Percentiles rank a stretch among this genome's conserved stretches.
phyloP scores from a whole-genome alignment of 37 sponge, comb jelly and placozoan genomes.

The Spongilla lacustris region DNA sequence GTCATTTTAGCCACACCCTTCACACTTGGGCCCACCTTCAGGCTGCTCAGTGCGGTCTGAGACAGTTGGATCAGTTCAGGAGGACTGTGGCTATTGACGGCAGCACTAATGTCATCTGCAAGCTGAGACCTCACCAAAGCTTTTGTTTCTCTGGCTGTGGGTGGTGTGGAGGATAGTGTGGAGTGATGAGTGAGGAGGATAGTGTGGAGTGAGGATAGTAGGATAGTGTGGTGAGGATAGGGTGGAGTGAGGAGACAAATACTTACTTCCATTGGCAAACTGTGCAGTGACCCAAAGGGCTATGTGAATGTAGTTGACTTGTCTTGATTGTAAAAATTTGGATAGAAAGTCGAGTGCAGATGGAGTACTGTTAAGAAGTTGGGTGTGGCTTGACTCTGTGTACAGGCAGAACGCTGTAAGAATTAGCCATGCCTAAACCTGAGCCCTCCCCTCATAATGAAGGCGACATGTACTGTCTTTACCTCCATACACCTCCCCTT shows the following conservation, averaged over 20 bases:
- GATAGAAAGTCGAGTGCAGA: slow-evolving; percentile 37
- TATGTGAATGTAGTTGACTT: slow-evolving; percentile 49
- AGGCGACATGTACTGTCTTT: not conserved
- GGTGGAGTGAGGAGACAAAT: not conserved
- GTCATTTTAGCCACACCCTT: not conserved
- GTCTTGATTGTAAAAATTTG: slow-evolving; percentile 30
- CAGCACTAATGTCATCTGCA: slow-evolving; percentile 19
- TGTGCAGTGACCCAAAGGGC: slow-evolving; percentile 68
- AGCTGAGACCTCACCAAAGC: slow-evolving; percentile 18
- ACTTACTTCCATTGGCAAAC: slow-evolving; percentile 63
- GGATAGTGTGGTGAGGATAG: not conserved
- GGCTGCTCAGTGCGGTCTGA: slow-evolving; percentile 26
- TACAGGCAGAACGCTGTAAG: not conserved
- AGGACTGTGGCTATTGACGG: slow-evolving; percentile 2
- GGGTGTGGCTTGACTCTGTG: slow-evolving; percentile 42
- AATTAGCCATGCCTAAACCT: not conserved
- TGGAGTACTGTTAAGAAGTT: slow-evolving; percentile 26
- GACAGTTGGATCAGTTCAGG: slow-evolving; percentile 46
- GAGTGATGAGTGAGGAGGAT: not conserved
- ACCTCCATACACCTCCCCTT: not conserved
- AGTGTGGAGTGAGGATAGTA: not conserved
- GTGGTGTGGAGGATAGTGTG: not conserved
- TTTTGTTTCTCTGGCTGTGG: slow-evolving; percentile 44
- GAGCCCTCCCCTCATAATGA: not conserved
- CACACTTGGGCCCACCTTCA: slow-evolving; percentile 2